A percentile compares a stretch with the other conserved stretches of the same genome.
phyloP scores from a whole-genome alignment of 64 coral and sea anemone species.

The Acropora yongei region DNA sequence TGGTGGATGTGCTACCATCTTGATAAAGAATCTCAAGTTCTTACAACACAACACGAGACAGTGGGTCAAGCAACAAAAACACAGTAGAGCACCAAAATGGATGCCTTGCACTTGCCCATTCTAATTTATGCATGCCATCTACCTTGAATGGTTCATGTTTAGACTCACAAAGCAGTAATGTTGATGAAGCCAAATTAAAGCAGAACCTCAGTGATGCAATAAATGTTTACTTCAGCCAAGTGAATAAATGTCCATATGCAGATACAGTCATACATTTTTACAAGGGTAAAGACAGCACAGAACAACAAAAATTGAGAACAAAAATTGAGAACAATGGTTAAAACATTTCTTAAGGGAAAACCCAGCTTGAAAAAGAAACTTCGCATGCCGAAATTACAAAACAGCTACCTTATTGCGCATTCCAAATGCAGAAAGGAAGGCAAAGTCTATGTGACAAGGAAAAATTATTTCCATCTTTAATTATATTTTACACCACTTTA shows the following conservation, averaged over 20 bases:
- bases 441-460: too few relatives aligned
- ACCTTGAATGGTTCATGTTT: constrained; percentile 74
- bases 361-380: not conserved
- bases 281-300: constrained; percentile 40
- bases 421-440: too few relatives aligned
- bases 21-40: constrained; percentile 32
- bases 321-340: too few relatives aligned
- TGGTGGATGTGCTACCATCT: constrained; percentile 69
- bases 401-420: too few relatives aligned
- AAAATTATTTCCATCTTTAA: too few relatives aligned
- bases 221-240: constrained; percentile 57
- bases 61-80: constrained; percentile 68
- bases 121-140: constrained; percentile 60
- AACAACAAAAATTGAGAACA: not conserved
- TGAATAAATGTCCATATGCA: constrained; percentile 51
- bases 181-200: constrained; percentile 55
- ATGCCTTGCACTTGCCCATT: constrained; percentile 28
- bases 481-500: too few relatives aligned
- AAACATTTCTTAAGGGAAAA: constrained; percentile 31
- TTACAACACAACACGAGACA: constrained; percentile 51
- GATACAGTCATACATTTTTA: constrained; percentile 39
- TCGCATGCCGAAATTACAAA: too few relatives aligned
- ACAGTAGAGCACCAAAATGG: constrained; percentile 68
- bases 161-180: constrained; percentile 22
- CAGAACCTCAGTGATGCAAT: constrained; percentile 72